Evolutionary conservation across 1,140 invertebrate genomes (phyloP).

Genomic region (Neodiprion fabricii): DNA sequence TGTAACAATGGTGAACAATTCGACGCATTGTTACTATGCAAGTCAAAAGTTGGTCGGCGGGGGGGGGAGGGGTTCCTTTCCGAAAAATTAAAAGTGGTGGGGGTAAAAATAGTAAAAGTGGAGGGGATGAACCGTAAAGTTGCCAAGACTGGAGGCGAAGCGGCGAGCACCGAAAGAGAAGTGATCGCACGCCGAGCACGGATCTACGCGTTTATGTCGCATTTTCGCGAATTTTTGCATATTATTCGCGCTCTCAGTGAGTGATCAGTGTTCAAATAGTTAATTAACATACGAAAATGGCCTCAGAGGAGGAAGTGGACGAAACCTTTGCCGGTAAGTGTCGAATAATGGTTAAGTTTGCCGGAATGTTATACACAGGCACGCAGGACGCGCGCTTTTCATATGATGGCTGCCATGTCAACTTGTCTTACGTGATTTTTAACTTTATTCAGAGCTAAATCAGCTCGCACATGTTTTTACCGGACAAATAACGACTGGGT

Average conservation of each 20-base stretch:
- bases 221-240: constrained; percentile 33
- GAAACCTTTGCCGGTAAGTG: constrained; percentile 79
- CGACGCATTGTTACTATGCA: not conserved
- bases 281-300: constrained; percentile 61
- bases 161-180: constrained; percentile 34
- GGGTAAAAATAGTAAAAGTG: not conserved
- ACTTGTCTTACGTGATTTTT: constrained; percentile 23
- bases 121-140: not conserved
- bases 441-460: constrained; percentile 13
- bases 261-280: constrained; percentile 16
- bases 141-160: constrained; percentile 24
- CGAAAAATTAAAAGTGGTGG: not conserved
- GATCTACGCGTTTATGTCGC: constrained; percentile 33
- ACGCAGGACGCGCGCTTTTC: constrained; percentile 57
- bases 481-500: not conserved
- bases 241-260: constrained; percentile 19
- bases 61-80: not conserved
- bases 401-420: constrained; percentile 56
- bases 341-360: constrained; percentile 27
- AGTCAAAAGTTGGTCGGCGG: not conserved
- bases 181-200: constrained; percentile 29
- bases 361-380: constrained; percentile 27
- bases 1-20: not conserved
- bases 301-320: constrained; percentile 79
- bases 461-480: constrained; percentile 21